These are phyloP conservation scores for Oscheius myriophilus DNA, from an alignment of 2,888 invertebrate species.

Conservation along the genomic window DNA sequence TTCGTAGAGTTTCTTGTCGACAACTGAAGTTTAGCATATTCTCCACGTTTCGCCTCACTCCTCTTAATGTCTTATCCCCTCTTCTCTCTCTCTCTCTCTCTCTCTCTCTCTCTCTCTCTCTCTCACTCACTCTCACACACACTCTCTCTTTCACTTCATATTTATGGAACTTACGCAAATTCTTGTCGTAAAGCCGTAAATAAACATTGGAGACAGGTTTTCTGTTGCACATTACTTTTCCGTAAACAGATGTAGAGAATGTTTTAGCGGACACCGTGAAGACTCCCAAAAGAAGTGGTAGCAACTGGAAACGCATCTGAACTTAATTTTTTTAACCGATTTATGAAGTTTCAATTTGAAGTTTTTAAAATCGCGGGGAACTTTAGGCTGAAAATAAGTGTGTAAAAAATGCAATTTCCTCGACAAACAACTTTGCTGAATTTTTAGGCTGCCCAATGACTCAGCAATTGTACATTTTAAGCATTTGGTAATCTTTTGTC, in stretches of 20 bases:
- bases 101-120: neutral
- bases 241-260: slow-evolving; percentile 19
- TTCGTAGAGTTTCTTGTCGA: slow-evolving; percentile 17
- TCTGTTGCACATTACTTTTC: slow-evolving; percentile 14
- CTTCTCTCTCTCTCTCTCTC: neutral
- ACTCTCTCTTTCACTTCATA: neutral
- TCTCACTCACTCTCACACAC: neutral
- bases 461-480: too few relatives aligned
- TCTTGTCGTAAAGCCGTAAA: slow-evolving; percentile 18
- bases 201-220: slow-evolving; percentile 14
- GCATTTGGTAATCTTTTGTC: too few relatives aligned
- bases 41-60: neutral
- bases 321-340: neutral
- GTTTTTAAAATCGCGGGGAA: neutral
- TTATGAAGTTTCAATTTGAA: neutral
- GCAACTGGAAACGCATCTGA: slow-evolving; percentile 10
- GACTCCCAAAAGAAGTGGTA: slow-evolving; percentile 2
- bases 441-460: too few relatives aligned
- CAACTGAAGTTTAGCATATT: neutral
- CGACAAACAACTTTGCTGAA: too few relatives aligned
- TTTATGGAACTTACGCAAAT: neutral
- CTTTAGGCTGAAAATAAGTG: too few relatives aligned
- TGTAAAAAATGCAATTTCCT: too few relatives aligned
- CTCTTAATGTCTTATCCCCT: neutral
- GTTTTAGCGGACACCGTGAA: neutral